A percentile compares a stretch with the other conserved stretches of the same genome.
Evolutionary conservation across 2,888 invertebrate genomes (phyloP).

Genomic region (Campaea margaritaria): DNA sequence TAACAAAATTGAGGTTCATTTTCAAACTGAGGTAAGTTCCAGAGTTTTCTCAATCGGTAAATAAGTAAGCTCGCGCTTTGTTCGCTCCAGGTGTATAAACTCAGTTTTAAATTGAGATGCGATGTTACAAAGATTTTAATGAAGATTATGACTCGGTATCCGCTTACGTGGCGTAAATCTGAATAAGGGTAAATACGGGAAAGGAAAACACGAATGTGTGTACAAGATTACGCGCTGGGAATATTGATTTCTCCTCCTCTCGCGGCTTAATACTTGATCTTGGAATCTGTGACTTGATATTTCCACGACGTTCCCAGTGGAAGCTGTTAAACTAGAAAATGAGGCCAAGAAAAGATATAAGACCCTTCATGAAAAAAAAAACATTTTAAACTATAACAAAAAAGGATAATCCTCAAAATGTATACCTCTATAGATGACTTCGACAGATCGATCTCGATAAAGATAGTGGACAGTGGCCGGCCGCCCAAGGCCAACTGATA

Average conservation of each 20-base stretch:
- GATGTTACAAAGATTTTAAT: conserved; percentile 54
- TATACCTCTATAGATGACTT: no score
- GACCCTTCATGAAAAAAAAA: no score
- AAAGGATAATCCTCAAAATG: no score
- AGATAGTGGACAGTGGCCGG: no score
- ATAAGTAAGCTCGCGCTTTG: conserved; percentile 33
- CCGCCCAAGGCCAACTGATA: no score
- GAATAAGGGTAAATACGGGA: conserved; percentile 28
- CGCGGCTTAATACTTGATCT: conserved; percentile 13
- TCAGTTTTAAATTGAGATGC: conserved; percentile 49
- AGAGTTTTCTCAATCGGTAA: conserved; percentile 15
- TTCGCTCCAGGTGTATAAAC: conserved; percentile 36
- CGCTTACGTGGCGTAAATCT: conserved; percentile 38
- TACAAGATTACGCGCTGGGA: conserved; percentile 15
- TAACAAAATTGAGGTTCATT: conserved; percentile 13
- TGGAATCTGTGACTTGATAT: background rate
- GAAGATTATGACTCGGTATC: conserved; percentile 46
- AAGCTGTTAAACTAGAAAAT: no score
- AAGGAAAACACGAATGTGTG: conserved; percentile 22
- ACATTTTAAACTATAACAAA: no score
- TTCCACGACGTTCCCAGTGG: background rate
- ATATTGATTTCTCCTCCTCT: conserved; percentile 25
- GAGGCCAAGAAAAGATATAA: no score
- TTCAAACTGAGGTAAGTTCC: background rate
- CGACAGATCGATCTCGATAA: no score